These are phyloP conservation scores for Nematostella vectensis DNA, from an alignment of 92 coral and sea anemone genomes.

Conservation along the genomic window DNA sequence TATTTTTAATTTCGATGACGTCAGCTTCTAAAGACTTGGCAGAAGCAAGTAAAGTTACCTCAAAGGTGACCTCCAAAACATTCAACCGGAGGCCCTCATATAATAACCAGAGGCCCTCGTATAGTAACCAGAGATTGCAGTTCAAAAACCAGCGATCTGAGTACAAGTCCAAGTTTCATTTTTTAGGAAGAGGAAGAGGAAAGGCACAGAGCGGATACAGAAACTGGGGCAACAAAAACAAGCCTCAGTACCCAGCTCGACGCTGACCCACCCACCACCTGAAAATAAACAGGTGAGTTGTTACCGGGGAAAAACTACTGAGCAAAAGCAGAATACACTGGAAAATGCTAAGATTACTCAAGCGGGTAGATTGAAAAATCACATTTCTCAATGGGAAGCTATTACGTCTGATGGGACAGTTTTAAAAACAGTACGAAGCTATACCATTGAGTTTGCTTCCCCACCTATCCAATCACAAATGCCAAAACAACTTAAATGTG, in stretches of 20 bases:
- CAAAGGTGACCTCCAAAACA: slow-evolving; percentile 10
- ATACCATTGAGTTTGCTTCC: slow-evolving; percentile 12
- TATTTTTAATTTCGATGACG: too few species aligned
- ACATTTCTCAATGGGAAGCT: not conserved
- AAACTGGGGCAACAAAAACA: not conserved
- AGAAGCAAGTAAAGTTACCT: slow-evolving; percentile 27
- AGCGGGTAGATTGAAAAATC: not conserved
- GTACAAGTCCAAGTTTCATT: not conserved
- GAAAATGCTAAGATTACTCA: not conserved
- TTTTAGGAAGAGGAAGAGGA: not conserved
- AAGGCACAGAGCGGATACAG: not conserved
- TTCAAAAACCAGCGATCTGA: not conserved
- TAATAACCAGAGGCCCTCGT: not conserved
- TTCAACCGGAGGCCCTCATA: slow-evolving; percentile 2
- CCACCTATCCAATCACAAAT: slow-evolving; percentile 4
- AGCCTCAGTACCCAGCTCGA: slow-evolving; percentile 1
- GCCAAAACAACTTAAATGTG: not conserved
- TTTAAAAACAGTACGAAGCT: slow-evolving; percentile 10
- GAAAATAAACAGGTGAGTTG: not conserved
- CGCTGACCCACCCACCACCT: not conserved
- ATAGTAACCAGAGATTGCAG: not conserved
- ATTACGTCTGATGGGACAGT: slow-evolving; percentile 7
- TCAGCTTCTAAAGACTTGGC: slow-evolving; percentile 28
- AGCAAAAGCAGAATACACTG: not conserved
- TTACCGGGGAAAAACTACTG: not conserved